Evolutionary conservation across 2,888 invertebrate genomes (phyloP), one percentile per base, ranked within the genome.

Genomic region (Brenthis daphne): DNA sequence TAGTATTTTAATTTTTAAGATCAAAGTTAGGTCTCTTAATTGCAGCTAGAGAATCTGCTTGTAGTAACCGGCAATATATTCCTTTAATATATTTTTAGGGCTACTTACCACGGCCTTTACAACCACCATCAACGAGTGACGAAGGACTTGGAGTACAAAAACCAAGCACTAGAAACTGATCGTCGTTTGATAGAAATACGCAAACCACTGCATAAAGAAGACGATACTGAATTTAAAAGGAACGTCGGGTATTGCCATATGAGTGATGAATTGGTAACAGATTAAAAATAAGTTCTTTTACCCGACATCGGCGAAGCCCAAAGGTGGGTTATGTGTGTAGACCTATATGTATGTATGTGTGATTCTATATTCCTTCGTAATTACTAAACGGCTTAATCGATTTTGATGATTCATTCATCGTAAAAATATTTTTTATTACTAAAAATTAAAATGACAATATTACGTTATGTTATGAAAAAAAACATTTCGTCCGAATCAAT

Each of bases 131-230:
- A 89, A 64, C 92, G 94, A 2, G 93, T 97, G 3, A 95, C 95
- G 64, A 94, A 94, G 24, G 96, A 97, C 80, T 84, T 97, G 75
- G 94, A 94, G 56, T 95, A 96, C 81, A 97, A 97, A 83, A 94
- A 95, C 79, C 96, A 97, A 76, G 95, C 96, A 0, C 85, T 97
- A 71, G 96, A 96, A 91, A 96, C 96, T 0, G 97, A 97, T 80
- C 93, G 96, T 29, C 93, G 96, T 68, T 95, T 96, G 63, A 86
- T 96, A 6, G 96, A 97, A 79, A 94, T 96, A 76, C 92, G 97
- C 64, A 85, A 87, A 54, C 94, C 94, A 0, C 77, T 95, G 20
- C 93, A 94, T 56, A 89, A 89, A 0, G 87, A 92, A 0, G 85
- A 91, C 11, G 88, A 93, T 33, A 94, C 94, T 0, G 94, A 96